A percentile compares a stretch with the other conserved stretches of the same genome.
These are phyloP conservation scores for Calidris pygmaea DNA, from an alignment of 2,113 vertebrate genomes.

Conservation along the genomic window DNA sequence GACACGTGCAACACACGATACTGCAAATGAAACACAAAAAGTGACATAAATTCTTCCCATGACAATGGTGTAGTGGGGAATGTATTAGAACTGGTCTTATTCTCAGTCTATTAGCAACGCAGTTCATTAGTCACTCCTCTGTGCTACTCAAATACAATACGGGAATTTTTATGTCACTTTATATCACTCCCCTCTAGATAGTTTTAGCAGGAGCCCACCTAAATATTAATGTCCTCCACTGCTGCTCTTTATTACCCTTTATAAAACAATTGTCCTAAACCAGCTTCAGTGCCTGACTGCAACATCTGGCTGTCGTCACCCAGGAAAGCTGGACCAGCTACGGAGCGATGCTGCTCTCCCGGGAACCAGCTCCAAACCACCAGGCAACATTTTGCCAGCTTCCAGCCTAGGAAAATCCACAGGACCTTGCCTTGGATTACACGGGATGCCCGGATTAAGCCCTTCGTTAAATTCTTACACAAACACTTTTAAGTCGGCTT, in stretches of 20 bases:
- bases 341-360: background rate
- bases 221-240: background rate
- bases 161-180: conserved; percentile 9
- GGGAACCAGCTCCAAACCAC: background rate
- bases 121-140: conserved; percentile 22
- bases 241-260: conserved; percentile 8
- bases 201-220: background rate
- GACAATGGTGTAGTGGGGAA: background rate
- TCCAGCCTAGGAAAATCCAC: background rate
- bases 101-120: background rate
- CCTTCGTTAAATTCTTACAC: background rate
- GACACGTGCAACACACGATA: background rate
- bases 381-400: background rate
- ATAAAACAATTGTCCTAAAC: background rate
- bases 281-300: background rate
- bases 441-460: background rate
- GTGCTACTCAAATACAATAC: background rate
- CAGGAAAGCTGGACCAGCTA: background rate
- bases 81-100: background rate
- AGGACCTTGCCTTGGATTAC: background rate
- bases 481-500: background rate
- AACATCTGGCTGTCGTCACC: background rate
- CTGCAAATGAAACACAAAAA: background rate
- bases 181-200: background rate
- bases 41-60: background rate